Evolutionary conservation across 2,888 invertebrate genomes (phyloP), one percentile per base, ranked within the genome.

Genomic region (Brachypalpus laphriformis): DNA sequence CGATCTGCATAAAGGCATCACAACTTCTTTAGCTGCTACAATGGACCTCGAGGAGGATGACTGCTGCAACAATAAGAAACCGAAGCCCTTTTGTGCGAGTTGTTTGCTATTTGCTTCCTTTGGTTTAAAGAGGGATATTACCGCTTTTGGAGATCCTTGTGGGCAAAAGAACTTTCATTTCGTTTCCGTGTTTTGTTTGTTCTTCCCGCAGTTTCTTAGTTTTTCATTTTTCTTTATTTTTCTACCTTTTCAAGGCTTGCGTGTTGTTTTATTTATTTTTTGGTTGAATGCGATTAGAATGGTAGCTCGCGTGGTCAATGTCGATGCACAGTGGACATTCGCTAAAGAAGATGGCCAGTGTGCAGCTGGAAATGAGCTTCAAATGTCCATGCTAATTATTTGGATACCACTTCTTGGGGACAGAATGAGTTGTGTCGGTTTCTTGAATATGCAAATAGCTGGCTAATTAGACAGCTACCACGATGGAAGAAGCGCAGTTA

Each of bases 1-100:
- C 77, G 78, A 83, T 83, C 83, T 78, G 74, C 83, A 78, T 83
- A 74, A 68, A 78, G 49, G 65, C 77, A 82, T 63, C 59, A 63
- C 25, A 66, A 74, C 78, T 49, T 72, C 70, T 72, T 72, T 66
- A 66, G 37, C 6, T n/a, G n/a, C n/a, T 34, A 61, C 47, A 34
- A 51, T 34, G n/a, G 37, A 61, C 56, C 74, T 59, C 28, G 49
- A 40, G 40, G 4, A 45, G 54, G 59, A 66, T 42, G 68, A 16
- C 49, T 28, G n/a, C 49, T 28, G n/a, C 49, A 68, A 82, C 82
- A 77, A 77, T 77, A 57, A 31, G 16, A 59, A 65, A 54, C 45
- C 31, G 14, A 72, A 54, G 18, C 68, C 70, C 80, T 80, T 83
- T 37, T 74, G 57, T 59, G 65, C 47, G 71, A 56, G 51, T 51